A percentile compares a stretch with the other conserved stretches of the same genome.
Evolutionary conservation across 2,888 invertebrate species (phyloP).

Genomic region (Clunio marinus): DNA sequence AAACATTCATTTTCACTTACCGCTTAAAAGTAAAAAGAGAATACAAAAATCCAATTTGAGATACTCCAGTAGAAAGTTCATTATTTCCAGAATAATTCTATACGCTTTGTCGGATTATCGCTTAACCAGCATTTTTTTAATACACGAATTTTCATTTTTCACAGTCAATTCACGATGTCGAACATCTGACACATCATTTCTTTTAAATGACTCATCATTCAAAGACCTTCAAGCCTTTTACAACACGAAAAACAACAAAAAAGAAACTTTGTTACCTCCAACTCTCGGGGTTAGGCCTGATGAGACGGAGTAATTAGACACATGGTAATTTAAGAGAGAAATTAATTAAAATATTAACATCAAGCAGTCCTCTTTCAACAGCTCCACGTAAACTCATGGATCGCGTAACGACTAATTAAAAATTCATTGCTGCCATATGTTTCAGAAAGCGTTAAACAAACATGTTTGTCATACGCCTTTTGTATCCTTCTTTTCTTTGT

Average conservation of each 20-base stretch:
- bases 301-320: constrained; percentile 21
- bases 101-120: not conserved
- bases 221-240: too few species aligned
- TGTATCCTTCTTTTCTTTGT: not conserved
- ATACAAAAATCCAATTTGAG: constrained; percentile 27
- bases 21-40: constrained; percentile 26
- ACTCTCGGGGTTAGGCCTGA: not conserved
- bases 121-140: not conserved
- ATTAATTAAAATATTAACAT: constrained; percentile 14
- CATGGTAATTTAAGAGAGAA: not conserved
- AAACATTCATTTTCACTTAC: constrained; percentile 20
- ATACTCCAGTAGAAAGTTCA: constrained; percentile 31
- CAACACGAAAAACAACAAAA: not conserved
- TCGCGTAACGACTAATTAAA: constrained; percentile 23
- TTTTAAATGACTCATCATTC: not conserved
- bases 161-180: constrained; percentile 1
- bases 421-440: constrained; percentile 34
- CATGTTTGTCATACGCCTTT: constrained; percentile 9
- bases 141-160: not conserved
- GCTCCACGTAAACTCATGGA: not conserved
- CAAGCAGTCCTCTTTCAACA: not conserved
- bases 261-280: not conserved
- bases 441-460: constrained; percentile 31
- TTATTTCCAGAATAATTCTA: not conserved
- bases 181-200: not conserved